These are phyloP conservation scores for Monodelphis domestica DNA, from an alignment of 2,797 vertebrate genomes.

Conservation along the genomic window DNA sequence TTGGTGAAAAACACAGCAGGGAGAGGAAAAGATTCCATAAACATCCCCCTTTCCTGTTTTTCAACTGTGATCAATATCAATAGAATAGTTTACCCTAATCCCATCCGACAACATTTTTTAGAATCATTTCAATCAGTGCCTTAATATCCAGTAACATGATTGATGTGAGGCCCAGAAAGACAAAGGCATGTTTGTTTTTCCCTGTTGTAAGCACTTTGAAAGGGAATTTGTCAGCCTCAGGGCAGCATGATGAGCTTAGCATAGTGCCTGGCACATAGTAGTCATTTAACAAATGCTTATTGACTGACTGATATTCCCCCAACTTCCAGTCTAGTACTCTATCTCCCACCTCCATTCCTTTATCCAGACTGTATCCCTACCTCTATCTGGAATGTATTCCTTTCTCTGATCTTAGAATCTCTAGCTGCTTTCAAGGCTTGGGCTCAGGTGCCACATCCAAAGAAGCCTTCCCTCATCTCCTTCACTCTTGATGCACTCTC, in stretches of 20 bases:
- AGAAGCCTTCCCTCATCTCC: background rate
- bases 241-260: background rate
- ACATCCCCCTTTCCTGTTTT: background rate
- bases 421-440: background rate
- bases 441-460: background rate
- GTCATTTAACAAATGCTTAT: background rate
- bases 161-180: constrained; percentile 2
- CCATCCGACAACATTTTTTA: constrained; percentile 17
- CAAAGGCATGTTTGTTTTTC: background rate
- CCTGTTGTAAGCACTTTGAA: background rate
- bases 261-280: background rate
- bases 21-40: background rate
- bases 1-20: constrained; percentile 9
- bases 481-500: background rate
- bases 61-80: background rate
- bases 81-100: background rate
- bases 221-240: background rate
- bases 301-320: background rate
- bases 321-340: background rate
- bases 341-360: background rate
- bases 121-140: background rate
- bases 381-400: background rate
- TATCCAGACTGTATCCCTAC: background rate
- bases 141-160: constrained; percentile 14
- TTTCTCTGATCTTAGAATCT: background rate